Conservation (phyloP, 53 echinoderm and acorn worm genomes). For the Mesocentrotus franciscanus region DNA sequence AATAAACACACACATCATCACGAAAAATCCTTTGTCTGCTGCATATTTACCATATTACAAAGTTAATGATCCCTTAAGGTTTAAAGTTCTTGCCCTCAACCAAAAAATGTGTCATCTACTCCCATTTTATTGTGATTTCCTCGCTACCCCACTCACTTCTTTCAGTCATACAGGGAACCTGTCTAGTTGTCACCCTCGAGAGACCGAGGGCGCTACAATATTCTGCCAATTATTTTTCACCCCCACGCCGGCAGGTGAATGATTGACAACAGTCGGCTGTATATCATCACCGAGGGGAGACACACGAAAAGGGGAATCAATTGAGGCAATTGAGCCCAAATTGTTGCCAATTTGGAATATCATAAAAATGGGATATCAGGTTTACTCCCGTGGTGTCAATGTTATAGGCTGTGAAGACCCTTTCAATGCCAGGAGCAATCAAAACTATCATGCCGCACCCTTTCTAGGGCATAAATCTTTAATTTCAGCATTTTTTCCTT, state of each 20-base stretch:
- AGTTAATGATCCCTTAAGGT: background rate
- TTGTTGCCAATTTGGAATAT: constrained; percentile 47
- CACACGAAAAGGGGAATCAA: constrained; percentile 18
- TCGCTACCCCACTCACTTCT: background rate
- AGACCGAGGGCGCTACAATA: constrained; percentile 2
- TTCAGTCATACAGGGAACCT: background rate
- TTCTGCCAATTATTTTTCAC: background rate
- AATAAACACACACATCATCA: background rate
- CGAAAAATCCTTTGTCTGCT: background rate
- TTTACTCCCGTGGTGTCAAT: constrained; percentile 42
- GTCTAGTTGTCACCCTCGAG: background rate
- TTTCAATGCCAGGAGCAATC: constrained; percentile 2
- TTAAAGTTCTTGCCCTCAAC: background rate
- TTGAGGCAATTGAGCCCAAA: constrained; percentile 38
- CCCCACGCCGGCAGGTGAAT: background rate
- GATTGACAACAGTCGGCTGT: constrained; percentile 39
- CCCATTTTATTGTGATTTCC: background rate
- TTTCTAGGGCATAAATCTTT: background rate
- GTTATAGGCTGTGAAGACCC: background rate
- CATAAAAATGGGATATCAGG: constrained; percentile 47
- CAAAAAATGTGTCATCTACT: background rate
- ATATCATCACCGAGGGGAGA: background rate
- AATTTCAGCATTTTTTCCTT: background rate
- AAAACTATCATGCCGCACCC: constrained; percentile 1
- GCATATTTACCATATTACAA: constrained; percentile 7